phyloP scores from a whole-genome alignment of 2,888 invertebrate species.

The Oligia fasciuncula region DNA sequence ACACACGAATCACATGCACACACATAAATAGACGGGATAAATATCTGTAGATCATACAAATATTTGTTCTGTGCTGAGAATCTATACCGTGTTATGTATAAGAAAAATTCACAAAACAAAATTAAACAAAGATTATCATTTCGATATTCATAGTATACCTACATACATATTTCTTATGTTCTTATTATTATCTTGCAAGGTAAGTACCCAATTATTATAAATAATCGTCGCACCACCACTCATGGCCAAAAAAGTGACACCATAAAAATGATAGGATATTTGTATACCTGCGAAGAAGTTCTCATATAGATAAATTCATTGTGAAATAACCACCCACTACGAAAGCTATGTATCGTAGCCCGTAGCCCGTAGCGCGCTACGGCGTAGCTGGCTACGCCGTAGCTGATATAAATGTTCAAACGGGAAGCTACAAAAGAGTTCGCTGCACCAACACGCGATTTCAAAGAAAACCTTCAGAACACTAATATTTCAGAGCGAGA shows the following conservation, averaged over 20 bases:
- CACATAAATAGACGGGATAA: slow-evolving; percentile 4
- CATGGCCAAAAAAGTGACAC: background rate
- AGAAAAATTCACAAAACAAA: slow-evolving; percentile 6
- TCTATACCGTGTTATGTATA: background rate
- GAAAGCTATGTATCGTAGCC: slow-evolving; percentile 47
- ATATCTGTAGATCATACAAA: slow-evolving; percentile 32
- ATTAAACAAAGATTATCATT: background rate
- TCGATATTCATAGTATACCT: background rate
- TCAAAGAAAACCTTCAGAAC: slow-evolving; percentile 82
- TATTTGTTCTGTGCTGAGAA: slow-evolving; percentile 20
- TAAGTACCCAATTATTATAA: background rate
- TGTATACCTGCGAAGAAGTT: slow-evolving; percentile 12
- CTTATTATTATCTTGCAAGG: background rate
- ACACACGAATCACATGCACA: slow-evolving; percentile 31
- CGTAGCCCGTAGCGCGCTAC: slow-evolving; percentile 42
- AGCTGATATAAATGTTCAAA: slow-evolving; percentile 70
- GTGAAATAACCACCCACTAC: slow-evolving; percentile 41
- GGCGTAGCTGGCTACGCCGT: slow-evolving; percentile 49
- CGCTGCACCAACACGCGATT: slow-evolving; percentile 75
- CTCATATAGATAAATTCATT: slow-evolving; percentile 34
- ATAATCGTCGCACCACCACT: background rate
- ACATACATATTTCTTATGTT: background rate
- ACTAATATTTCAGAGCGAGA: slow-evolving; percentile 84
- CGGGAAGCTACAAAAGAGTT: slow-evolving; percentile 73
- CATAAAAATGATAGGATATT: slow-evolving; percentile 2